Conservation (phyloP, 2,888 invertebrate genomes). For the Aromia moschata region DNA sequence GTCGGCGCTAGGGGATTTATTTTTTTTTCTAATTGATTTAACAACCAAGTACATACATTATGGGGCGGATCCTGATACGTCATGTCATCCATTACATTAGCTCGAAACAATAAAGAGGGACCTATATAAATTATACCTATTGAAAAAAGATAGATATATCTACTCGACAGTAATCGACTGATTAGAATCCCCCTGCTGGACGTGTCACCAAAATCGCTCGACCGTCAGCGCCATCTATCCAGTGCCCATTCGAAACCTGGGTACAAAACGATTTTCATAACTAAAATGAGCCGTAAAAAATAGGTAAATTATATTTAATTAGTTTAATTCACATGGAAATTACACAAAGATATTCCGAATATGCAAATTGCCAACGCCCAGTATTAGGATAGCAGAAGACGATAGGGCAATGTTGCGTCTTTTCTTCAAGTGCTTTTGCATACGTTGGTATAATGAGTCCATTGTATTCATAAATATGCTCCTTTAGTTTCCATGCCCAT, state of each 20-base stretch:
- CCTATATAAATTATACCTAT: too few species aligned
- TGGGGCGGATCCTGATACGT: too few species aligned
- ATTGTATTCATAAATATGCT: background rate
- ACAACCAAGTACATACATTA: too few species aligned
- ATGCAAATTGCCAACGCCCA: slow-evolving; percentile 55
- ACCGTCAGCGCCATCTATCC: too few species aligned
- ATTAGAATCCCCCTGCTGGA: too few species aligned
- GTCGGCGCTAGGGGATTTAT: slow-evolving; percentile 34
- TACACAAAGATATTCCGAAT: slow-evolving; percentile 36
- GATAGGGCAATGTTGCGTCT: slow-evolving; percentile 19
- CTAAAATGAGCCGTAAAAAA: background rate
- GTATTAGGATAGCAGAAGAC: slow-evolving; percentile 49
- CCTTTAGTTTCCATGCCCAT: too few species aligned
- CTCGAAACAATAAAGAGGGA: too few species aligned
- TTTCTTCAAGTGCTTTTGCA: slow-evolving; percentile 21
- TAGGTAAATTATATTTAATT: slow-evolving; percentile 2
- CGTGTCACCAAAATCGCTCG: background rate
- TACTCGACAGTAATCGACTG: too few species aligned
- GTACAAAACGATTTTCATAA: background rate
- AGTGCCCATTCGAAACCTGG: too few species aligned
- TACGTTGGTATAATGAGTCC: slow-evolving; percentile 11
- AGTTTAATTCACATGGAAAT: slow-evolving; percentile 16
- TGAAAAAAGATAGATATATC: too few species aligned
- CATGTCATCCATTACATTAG: too few species aligned
- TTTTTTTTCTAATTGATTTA: slow-evolving; percentile 24